Base-by-base conservation (phyloP, 2,113 vertebrate genomes). In the Mormyrus lacerda region DNA sequence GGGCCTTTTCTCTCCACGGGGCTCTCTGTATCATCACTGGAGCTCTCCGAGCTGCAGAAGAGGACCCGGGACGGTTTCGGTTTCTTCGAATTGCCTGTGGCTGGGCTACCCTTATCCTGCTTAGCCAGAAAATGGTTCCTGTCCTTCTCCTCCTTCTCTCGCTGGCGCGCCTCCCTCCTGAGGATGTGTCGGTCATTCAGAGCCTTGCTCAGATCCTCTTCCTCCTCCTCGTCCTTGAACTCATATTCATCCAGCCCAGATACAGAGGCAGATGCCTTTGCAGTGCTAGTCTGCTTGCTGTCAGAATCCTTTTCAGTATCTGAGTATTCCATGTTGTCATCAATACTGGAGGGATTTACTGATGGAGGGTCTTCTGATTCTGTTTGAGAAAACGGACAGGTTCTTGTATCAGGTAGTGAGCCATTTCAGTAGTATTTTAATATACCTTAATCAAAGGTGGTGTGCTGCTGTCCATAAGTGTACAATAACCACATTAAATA, bases 181-280 rank as follows among this genome's bases (percentile, higher is more conserved):
- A 98, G 96, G 92, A 99, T 95, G 92, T 97, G 97, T 73, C 97
- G 95, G 55, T 98, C 97, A 45, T 98, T 98, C 0, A 98, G 93
- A 91, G 97, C 97, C 94, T 98, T 98, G 93, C 96, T 97, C 42
- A 98, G 93, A 93, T 99, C 97, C 88, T 97, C 95, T 91, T 96
- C 96, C 84, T 96, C 96, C 17, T 97, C 96, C 79, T 97, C 96
- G 44, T 99, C 98, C 94, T 99, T 99, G 94, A 99, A 99, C 90
- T 99, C 98, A 19, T 99, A 99, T 89, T 99, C 98, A 92, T 99
- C 98, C 92, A 98, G 93, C 83, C 97, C 97, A 45, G 96, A 96
- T 79, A 93, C 85, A 31, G 97, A 96, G 87, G 96, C 95, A 0
- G 97, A 95, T n/a, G 96, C 95, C 91, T 98, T 99, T 89, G 89